A percentile compares a stretch with the other conserved stretches of the same genome.
These are phyloP conservation scores for Neolamprologus cancellatus DNA, from an alignment of 2,113 vertebrate species.

Conservation along the genomic window DNA sequence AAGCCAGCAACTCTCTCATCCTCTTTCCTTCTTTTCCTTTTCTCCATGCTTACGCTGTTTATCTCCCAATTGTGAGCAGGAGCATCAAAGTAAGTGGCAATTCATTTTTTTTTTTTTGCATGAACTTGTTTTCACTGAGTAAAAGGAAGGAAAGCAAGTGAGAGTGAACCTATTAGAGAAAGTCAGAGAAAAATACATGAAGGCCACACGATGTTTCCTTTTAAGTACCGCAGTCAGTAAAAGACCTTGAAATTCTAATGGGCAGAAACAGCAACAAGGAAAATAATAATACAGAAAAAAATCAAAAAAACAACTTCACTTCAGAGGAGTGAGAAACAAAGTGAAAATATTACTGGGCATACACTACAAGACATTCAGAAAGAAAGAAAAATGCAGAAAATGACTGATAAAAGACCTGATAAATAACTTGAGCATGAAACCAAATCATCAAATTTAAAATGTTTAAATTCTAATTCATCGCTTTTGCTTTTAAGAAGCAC, in stretches of 20 bases:
- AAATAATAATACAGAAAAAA: background rate
- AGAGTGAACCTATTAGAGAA: background rate
- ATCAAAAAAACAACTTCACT: background rate
- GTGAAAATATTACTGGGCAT: background rate
- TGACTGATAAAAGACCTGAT: background rate
- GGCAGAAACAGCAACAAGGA: background rate
- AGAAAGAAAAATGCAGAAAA: background rate
- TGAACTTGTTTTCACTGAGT: constrained; percentile 10
- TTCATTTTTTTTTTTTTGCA: constrained; percentile 3
- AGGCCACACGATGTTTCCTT: background rate
- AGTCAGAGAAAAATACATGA: background rate
- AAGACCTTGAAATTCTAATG: constrained; percentile 5
- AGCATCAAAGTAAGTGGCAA: constrained; percentile 27
- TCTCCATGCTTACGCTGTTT: constrained; percentile 27
- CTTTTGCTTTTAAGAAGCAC: background rate
- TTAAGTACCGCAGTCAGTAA: background rate
- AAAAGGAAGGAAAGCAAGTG: background rate
- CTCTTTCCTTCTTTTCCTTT: background rate
- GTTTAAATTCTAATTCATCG: background rate
- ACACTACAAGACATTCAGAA: background rate
- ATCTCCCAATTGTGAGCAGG: constrained; percentile 16
- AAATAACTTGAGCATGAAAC: background rate
- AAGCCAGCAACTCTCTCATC: background rate
- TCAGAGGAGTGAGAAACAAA: background rate
- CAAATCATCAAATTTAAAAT: background rate